These are phyloP conservation scores for Diplosoma virens DNA, from an alignment of 23 tunicate species.

Conservation along the genomic window DNA sequence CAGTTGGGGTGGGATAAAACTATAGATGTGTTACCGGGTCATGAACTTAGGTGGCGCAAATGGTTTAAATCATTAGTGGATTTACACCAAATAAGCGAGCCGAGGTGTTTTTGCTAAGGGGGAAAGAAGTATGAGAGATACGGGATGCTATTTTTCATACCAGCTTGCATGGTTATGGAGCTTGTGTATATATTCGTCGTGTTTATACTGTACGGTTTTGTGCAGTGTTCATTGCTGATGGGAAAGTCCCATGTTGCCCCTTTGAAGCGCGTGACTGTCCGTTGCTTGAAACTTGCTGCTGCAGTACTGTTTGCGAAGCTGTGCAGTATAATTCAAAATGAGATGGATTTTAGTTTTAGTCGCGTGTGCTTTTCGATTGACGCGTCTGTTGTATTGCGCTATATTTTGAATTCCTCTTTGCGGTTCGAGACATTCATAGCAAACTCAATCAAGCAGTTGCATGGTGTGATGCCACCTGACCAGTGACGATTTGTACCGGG, in stretches of 20 bases:
- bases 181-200: not conserved
- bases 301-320: not conserved
- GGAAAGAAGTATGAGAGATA: no score
- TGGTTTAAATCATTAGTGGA: no score
- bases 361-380: not conserved
- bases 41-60: no score
- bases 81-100: no score
- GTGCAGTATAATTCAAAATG: not conserved
- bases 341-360: not conserved
- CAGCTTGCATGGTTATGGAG: not conserved
- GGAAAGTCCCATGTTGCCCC: not conserved
- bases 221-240: not conserved
- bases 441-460: not conserved
- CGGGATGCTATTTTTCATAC: not conserved
- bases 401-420: not conserved
- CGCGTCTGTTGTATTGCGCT: not conserved
- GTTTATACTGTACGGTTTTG: not conserved
- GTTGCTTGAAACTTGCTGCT: not conserved
- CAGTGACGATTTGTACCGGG: not conserved
- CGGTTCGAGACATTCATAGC: not conserved
- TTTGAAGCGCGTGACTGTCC: not conserved
- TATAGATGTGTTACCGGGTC: no score
- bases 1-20: no score
- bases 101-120: no score
- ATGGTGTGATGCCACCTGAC: not conserved